Evolutionary conservation across 2,888 invertebrate species (phyloP), one percentile per base, ranked within the genome.

Genomic region (Leptinotarsa haldemani): DNA sequence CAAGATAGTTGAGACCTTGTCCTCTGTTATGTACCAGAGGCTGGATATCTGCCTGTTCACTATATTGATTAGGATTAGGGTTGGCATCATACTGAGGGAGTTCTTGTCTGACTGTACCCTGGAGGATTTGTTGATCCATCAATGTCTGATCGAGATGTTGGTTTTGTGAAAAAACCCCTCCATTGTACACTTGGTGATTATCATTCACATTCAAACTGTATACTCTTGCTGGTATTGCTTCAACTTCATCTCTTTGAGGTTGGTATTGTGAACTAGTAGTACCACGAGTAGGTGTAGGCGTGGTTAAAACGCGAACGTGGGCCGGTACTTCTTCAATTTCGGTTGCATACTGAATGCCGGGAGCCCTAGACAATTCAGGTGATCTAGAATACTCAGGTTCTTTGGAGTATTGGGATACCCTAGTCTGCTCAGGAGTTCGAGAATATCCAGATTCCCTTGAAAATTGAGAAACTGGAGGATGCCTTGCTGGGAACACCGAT

Each of bases 161-260:
- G 69, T 77, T 65, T 48, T 72, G 69, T 52, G n/a, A 20, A 1
- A 18, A 40, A 9, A 50, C 65, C 5, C 63, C 46, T n/a, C 63
- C 69, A 7, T 64, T 72, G 58, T 73, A 73, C 40, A 40, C 40
- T 15, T 15, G 50, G 25, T 47, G 56, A 7, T 70, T 46, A 15
- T 74, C 71, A 13, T 70, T 74, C 12, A 52, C 30, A 48, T 72
- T 71, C 48, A 80, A 64, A 69, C 76, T 79, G 53, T 80, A 79
- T 52, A 79, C 79, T 16, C 78, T 80, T 13, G 74, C 77, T 1
- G 80, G 79, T 53, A 80, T 78, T 47, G 80, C 78, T 74, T 78
- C 80, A 12, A 80, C 73, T 75, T 77, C 78, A 30, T 78, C 78
- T 63, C 47, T 67, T 53, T 75, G 74, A 46, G 68, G 70, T n/a